phyloP scores from a whole-genome alignment of 2,113 vertebrate species.

The Trematocara zebra region DNA sequence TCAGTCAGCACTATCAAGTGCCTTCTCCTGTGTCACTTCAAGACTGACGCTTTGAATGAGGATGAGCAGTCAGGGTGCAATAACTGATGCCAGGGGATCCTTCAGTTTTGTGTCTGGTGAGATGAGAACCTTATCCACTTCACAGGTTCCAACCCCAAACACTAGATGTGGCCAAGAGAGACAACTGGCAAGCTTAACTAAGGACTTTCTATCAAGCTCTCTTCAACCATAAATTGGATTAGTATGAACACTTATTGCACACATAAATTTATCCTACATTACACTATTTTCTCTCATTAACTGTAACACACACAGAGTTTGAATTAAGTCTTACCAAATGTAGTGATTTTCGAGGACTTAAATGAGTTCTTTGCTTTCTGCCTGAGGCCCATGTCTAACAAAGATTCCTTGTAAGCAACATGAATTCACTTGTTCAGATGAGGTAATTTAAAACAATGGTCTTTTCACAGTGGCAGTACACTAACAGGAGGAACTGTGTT shows the following conservation, averaged over 20 bases:
- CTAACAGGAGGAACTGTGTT: not conserved
- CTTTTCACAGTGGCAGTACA: not conserved
- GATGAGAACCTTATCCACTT: not conserved
- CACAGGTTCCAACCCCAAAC: not conserved
- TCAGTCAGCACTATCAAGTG: constrained; percentile 25
- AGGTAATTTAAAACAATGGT: constrained; percentile 26
- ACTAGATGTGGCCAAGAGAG: not conserved
- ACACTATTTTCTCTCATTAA: constrained; percentile 23
- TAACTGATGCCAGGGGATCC: not conserved
- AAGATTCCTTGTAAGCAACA: constrained; percentile 36
- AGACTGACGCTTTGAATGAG: constrained; percentile 16
- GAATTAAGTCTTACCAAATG: constrained; percentile 29
- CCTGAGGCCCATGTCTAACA: constrained; percentile 27
- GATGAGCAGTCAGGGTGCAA: constrained; percentile 16
- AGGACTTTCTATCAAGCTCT: constrained; percentile 24
- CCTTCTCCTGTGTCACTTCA: constrained; percentile 30
- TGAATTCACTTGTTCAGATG: constrained; percentile 35
- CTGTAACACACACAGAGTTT: constrained; percentile 24
- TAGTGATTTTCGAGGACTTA: constrained; percentile 17
- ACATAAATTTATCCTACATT: constrained; percentile 28
- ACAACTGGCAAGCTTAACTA: not conserved
- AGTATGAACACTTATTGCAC: constrained; percentile 22
- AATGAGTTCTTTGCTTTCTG: constrained; percentile 35
- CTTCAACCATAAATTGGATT: constrained; percentile 37
- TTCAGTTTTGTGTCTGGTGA: constrained; percentile 12